Base-by-base conservation (phyloP, 2,797 vertebrate species). In the Gymnopithys bicolor region DNA sequence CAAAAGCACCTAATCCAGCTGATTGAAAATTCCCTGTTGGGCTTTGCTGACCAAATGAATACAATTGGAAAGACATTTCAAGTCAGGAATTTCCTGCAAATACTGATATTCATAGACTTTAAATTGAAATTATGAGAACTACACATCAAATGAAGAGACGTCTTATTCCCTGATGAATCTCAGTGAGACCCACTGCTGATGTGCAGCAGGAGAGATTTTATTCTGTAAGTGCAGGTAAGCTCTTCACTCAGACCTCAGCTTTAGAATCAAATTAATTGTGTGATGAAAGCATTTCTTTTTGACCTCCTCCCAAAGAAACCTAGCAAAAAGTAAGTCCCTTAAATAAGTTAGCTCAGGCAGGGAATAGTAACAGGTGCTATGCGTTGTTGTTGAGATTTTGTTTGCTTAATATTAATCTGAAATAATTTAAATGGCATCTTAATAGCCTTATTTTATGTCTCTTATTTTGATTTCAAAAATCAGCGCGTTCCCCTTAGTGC, bases 391-490 rank as follows among this genome's bases (percentile, higher is more conserved):
- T 73, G 92, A 88, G 92, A 79, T 94, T 86, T 89, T 94, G 53
- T 88, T 96, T 96, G 93, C 85, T 96, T 95, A 95, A 93, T 96
- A 92, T 91, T 94, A 97, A 95, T 92, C 62, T 94, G 87, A 97
- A 97, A 96, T 95, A 97, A 97, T 97, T 95, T 94, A 91, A 97
- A 93, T 90, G 74, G 78, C 89, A 92, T 93, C 95, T 79, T 89
- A 79, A 93, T 93, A 94, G 89, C 95, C 89, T 91, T 41, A 92
- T 95, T 95, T 96, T 82, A 89, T 81, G 80, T 86, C 88, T 95
- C 94, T 96, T 97, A 91, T 97, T 97, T 91, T 82, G 94, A 93
- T 94, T 94, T 94, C 93, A 69, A 96, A 98, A 97, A 94, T 81
- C 80, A 52, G 96, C 1, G 4, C 22, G 52, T 94, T 96, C 92